A percentile compares a stretch with the other conserved stretches of the same genome.
phyloP scores from a whole-genome alignment of 2,888 invertebrate species.

The Lypha dubia region DNA sequence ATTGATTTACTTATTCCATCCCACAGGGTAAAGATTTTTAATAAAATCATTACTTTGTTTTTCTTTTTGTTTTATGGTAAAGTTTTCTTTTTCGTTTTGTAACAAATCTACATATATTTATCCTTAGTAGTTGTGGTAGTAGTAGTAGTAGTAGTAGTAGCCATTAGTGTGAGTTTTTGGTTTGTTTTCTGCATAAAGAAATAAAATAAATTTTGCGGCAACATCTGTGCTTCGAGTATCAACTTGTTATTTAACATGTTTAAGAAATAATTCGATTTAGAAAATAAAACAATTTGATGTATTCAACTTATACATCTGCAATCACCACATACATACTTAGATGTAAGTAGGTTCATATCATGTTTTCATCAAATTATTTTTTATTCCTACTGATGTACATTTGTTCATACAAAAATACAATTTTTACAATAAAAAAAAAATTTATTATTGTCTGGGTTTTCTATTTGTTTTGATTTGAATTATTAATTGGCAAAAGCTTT shows the following conservation, averaged over 20 bases:
- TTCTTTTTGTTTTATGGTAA: no score
- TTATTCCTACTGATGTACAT: no score
- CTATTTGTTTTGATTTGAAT: no score
- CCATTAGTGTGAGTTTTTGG: conserved; percentile 7
- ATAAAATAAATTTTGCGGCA: background rate
- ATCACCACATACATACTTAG: no score
- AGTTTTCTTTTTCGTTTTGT: background rate
- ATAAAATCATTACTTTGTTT: background rate
- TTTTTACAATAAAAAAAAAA: no score
- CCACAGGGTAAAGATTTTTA: background rate
- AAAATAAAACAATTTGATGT: conserved; percentile 31
- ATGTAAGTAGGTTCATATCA: no score
- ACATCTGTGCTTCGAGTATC: conserved; percentile 8
- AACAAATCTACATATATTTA: background rate
- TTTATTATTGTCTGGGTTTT: no score
- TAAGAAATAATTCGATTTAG: conserved; percentile 22
- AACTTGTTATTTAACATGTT: conserved; percentile 10
- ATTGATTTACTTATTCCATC: background rate
- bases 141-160: no score
- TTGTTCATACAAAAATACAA: no score
- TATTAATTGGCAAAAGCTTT: no score
- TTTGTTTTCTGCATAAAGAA: background rate
- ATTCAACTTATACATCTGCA: background rate
- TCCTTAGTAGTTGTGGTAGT: no score
- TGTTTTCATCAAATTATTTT: no score